Conservation (phyloP, 2,797 vertebrate genomes). For the Diceros bicornis region DNA sequence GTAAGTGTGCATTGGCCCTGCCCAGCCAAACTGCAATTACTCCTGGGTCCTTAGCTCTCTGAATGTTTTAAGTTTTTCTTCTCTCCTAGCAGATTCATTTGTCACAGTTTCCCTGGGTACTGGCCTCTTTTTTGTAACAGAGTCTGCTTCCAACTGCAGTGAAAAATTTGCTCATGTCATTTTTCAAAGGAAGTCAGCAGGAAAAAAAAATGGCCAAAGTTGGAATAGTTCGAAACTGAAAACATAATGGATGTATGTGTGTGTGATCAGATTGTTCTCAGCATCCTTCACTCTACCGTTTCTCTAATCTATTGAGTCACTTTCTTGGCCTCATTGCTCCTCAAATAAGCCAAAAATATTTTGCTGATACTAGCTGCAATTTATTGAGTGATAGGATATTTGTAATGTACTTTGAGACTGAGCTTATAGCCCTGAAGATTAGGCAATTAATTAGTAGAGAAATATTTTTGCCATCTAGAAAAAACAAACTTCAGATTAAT, state of each 20-base stretch:
- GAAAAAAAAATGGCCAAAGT: slow-evolving; percentile 38
- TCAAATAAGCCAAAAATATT: slow-evolving; percentile 78
- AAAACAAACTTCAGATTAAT: slow-evolving; percentile 55
- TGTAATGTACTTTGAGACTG: slow-evolving; percentile 71
- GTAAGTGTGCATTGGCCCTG: slow-evolving; percentile 50
- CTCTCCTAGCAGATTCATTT: slow-evolving; percentile 76
- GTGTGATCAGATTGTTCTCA: slow-evolving; percentile 74
- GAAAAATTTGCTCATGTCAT: slow-evolving; percentile 77
- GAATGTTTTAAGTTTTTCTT: slow-evolving; percentile 69
- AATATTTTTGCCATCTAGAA: slow-evolving; percentile 67
- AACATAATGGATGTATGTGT: slow-evolving; percentile 51
- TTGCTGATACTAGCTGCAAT: slow-evolving; percentile 79
- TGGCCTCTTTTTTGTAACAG: slow-evolving; percentile 74
- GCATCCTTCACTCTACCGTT: slow-evolving; percentile 74
- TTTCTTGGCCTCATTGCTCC: slow-evolving; percentile 74
- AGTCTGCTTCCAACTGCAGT: slow-evolving; percentile 79
- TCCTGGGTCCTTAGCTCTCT: slow-evolving; percentile 61
- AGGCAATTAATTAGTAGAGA: slow-evolving; percentile 69
- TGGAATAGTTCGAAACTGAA: slow-evolving; percentile 70
- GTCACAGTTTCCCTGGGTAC: slow-evolving; percentile 48
- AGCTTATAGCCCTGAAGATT: slow-evolving; percentile 52
- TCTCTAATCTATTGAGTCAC: slow-evolving; percentile 80
- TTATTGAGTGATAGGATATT: slow-evolving; percentile 81
- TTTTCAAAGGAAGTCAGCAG: slow-evolving; percentile 78
- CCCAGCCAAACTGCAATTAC: slow-evolving; percentile 61